phyloP scores from a whole-genome alignment of 2,113 vertebrate genomes.

The Bombycilla garrulus region DNA sequence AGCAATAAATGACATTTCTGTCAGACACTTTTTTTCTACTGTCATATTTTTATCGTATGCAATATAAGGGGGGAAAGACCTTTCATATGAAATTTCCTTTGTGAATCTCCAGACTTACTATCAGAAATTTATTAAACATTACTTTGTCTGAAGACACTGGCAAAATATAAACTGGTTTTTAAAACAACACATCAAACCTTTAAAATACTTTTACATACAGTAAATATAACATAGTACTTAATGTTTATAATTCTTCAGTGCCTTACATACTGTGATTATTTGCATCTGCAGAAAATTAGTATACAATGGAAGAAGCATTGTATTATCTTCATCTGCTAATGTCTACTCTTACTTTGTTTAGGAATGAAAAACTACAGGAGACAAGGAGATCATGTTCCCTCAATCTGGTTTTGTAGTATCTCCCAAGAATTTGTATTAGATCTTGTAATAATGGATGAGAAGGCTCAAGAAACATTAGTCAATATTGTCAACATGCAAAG shows the following conservation, averaged over 20 bases:
- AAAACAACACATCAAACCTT: not conserved
- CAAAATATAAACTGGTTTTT: not conserved
- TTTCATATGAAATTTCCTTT: not conserved
- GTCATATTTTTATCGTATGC: not conserved
- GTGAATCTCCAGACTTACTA: not conserved
- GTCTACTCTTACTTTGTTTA: not conserved
- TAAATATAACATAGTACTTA: not conserved
- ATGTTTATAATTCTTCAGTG: not conserved
- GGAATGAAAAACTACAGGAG: not conserved
- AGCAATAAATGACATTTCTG: not conserved
- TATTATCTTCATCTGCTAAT: not conserved
- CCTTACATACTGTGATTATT: not conserved
- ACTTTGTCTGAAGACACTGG: not conserved
- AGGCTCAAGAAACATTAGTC: not conserved
- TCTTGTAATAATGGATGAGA: conserved; percentile 42
- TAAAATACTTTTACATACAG: not conserved
- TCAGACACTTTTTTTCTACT: not conserved
- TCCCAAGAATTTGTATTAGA: conserved; percentile 1
- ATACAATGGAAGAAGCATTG: not conserved
- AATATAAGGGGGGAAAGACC: not conserved
- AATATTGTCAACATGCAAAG: conserved; percentile 27
- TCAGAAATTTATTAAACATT: not conserved
- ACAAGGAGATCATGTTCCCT: not conserved
- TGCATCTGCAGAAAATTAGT: not conserved
- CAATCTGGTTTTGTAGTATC: not conserved